Conservation (phyloP, 2,888 invertebrate genomes). For the Caenorhabditis drosophilae region DNA sequence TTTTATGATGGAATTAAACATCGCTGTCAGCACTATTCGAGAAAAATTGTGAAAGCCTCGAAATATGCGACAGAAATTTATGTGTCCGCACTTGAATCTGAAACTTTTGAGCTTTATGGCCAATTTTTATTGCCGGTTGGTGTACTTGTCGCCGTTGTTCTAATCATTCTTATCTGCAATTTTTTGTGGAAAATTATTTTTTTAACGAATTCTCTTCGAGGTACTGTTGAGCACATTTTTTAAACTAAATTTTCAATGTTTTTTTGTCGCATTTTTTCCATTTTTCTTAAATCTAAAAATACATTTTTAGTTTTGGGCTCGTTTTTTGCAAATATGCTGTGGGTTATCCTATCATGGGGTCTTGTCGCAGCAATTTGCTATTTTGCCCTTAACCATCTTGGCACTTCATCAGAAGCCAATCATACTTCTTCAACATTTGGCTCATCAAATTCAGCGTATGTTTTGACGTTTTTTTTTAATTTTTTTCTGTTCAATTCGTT, state of each 20-base stretch:
- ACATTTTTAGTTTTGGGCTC: conserved; percentile 46
- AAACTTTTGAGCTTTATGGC: conserved; percentile 28
- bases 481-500: no score
- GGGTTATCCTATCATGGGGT: conserved; percentile 64
- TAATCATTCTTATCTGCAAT: conserved; percentile 33
- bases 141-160: conserved; percentile 27
- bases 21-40: no score
- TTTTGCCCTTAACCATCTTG: conserved; percentile 59
- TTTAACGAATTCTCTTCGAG: conserved; percentile 26
- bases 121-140: conserved; percentile 25
- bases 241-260: neutral
- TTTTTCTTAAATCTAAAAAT: no score
- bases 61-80: no score
- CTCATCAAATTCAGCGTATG: conserved; percentile 23
- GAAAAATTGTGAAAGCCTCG: no score
- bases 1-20: conserved; percentile 5
- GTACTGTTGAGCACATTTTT: no score
- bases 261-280: no score
- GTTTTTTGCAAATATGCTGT: conserved; percentile 52
- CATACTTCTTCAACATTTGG: conserved; percentile 26
- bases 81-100: no score
- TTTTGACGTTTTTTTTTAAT: no score
- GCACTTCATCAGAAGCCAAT: conserved; percentile 27
- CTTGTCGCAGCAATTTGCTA: conserved; percentile 63
- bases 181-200: conserved; percentile 33